Evolutionary conservation across 2,797 vertebrate genomes (phyloP).

Genomic region (Pyrocephalus nanus): DNA sequence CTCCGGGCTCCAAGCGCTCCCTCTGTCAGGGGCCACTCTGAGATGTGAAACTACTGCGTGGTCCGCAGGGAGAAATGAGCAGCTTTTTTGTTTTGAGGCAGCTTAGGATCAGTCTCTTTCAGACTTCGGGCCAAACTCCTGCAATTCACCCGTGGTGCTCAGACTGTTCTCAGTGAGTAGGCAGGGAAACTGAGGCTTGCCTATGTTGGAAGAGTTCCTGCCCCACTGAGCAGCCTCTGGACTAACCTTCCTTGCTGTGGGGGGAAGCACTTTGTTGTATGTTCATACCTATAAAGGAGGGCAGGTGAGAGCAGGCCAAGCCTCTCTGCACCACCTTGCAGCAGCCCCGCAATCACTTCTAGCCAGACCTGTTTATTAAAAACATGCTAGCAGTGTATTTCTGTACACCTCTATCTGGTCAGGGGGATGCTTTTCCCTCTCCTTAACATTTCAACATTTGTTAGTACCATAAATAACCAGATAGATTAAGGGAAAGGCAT

Average conservation of each 20-base stretch:
- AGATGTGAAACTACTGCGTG: neutral
- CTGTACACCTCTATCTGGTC: accelerated
- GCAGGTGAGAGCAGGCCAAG: neutral
- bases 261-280: neutral
- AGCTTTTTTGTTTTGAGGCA: neutral
- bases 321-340: neutral
- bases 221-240: neutral
- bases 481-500: neutral
- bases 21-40: accelerated
- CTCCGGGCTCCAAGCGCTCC: accelerated
- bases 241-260: neutral
- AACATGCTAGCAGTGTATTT: neutral
- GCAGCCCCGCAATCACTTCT: neutral
- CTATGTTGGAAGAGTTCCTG: neutral
- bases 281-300: accelerated
- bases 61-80: neutral
- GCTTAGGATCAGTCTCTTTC: neutral
- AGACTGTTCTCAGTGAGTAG: neutral
- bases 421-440: neutral
- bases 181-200: neutral
- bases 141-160: accelerated
- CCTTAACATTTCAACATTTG: neutral
- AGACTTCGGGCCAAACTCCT: neutral
- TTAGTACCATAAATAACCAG: neutral
- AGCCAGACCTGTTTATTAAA: neutral